Conservation (phyloP, 2,797 vertebrate genomes). For the Tenualosa thibaudeaui region DNA sequence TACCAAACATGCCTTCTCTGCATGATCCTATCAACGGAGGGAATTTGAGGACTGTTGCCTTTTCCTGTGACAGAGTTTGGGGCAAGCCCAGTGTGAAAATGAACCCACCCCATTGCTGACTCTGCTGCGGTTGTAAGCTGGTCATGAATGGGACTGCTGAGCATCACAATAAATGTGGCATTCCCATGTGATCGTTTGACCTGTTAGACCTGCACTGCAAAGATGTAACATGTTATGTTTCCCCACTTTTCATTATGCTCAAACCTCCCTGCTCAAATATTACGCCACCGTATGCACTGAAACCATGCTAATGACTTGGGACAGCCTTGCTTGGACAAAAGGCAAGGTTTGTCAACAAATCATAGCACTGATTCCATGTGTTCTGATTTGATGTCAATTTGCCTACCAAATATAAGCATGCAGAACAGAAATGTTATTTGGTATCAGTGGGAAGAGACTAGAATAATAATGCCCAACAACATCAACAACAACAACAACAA, state of each 20-base stretch:
- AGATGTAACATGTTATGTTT: neutral
- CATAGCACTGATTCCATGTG: too few species aligned
- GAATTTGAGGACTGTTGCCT: conserved; percentile 44
- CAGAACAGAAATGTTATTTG: too few species aligned
- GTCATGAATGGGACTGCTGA: conserved; percentile 78
- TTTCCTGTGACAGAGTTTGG: conserved; percentile 55
- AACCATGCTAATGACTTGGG: neutral
- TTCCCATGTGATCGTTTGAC: conserved; percentile 52
- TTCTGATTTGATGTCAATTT: too few species aligned
- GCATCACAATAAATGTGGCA: conserved; percentile 58
- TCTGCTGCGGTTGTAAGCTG: conserved; percentile 66
- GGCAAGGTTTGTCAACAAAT: too few species aligned
- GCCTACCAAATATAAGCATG: too few species aligned
- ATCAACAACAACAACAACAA: too few species aligned
- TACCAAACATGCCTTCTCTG: neutral
- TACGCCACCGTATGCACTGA: neutral
- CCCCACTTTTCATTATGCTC: neutral
- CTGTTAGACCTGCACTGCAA: conserved; percentile 16
- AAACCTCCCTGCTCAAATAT: neutral
- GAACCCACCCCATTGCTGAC: conserved; percentile 71
- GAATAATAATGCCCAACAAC: too few species aligned
- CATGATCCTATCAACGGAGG: conserved; percentile 40
- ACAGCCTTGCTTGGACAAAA: neutral
- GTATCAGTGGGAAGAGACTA: too few species aligned
- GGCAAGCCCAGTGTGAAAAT: conserved; percentile 58